These are phyloP conservation scores for Eristalis arbustorum DNA, from an alignment of 2,888 invertebrate species.

Conservation along the genomic window DNA sequence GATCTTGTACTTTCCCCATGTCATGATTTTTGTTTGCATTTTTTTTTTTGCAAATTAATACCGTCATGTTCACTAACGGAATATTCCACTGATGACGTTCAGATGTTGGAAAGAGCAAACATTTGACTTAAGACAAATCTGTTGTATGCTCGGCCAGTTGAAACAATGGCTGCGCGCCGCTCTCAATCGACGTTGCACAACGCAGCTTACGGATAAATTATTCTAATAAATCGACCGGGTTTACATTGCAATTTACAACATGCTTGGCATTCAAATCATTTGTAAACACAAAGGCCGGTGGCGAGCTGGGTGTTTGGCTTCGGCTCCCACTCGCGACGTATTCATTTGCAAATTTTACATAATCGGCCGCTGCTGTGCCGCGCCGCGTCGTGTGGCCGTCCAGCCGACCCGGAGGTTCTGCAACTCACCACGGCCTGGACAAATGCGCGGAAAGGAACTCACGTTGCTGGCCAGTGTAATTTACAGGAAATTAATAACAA, in stretches of 20 bases:
- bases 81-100: not conserved
- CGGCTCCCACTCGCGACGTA: not conserved
- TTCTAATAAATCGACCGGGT: conserved; percentile 39
- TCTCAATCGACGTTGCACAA: not conserved
- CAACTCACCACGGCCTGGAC: conserved; percentile 8
- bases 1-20: not conserved
- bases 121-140: too few species aligned
- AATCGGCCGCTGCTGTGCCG: conserved; percentile 8
- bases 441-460: conserved; percentile 21
- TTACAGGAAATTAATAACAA: conserved; percentile 65
- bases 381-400: not conserved
- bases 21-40: not conserved
- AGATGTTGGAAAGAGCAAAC: not conserved
- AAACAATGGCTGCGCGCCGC: not conserved
- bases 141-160: not conserved
- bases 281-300: conserved; percentile 61
- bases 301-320: conserved; percentile 8
- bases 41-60: not conserved
- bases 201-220: conserved; percentile 11
- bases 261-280: conserved; percentile 57
- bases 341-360: conserved; percentile 52
- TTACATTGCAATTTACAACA: conserved; percentile 58
- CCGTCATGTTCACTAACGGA: not conserved
- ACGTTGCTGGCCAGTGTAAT: conserved; percentile 47
- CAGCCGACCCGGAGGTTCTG: conserved; percentile 35